Percentiles rank a stretch among this genome's conserved stretches.
These are phyloP conservation scores for Halocynthia aurantium DNA, from an alignment of 23 tunicate genomes.

Conservation along the genomic window DNA sequence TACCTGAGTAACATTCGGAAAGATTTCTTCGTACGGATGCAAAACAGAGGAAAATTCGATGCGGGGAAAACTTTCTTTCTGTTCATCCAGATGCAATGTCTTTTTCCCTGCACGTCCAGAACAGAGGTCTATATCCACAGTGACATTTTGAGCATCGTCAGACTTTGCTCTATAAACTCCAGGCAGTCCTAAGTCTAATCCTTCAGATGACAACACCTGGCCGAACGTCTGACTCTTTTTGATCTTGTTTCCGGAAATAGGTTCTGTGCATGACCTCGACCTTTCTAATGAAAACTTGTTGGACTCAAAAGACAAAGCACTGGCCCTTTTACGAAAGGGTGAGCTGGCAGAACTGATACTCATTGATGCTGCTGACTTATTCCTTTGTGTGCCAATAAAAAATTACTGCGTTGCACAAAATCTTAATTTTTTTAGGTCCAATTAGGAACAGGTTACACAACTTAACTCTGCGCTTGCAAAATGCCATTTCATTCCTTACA, in stretches of 20 bases:
- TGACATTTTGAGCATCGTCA: not conserved
- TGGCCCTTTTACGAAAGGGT: not conserved
- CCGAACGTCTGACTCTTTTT: not conserved
- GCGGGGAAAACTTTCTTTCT: not conserved
- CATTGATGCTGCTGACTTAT: not conserved
- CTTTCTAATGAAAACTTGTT: not conserved
- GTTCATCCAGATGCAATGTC: not conserved
- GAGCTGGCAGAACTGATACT: not conserved
- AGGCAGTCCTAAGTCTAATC: constrained; percentile 36
- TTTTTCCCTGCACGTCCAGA: not conserved
- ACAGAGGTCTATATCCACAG: not conserved
- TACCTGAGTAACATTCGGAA: not conserved
- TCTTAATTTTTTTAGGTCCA: no score
- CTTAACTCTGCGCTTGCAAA: no score
- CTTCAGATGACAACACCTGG: constrained; percentile 31
- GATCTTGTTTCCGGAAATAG: not conserved
- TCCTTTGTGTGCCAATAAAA: no score
- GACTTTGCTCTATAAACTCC: constrained; percentile 20
- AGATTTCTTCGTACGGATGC: not conserved
- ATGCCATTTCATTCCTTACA: no score
- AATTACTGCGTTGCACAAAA: no score
- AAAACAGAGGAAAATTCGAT: not conserved
- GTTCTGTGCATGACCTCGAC: not conserved
- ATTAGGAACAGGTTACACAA: no score
- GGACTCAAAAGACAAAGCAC: not conserved